Conservation (phyloP, 2,113 vertebrate species). For the Eulacestoma nigropectus region DNA sequence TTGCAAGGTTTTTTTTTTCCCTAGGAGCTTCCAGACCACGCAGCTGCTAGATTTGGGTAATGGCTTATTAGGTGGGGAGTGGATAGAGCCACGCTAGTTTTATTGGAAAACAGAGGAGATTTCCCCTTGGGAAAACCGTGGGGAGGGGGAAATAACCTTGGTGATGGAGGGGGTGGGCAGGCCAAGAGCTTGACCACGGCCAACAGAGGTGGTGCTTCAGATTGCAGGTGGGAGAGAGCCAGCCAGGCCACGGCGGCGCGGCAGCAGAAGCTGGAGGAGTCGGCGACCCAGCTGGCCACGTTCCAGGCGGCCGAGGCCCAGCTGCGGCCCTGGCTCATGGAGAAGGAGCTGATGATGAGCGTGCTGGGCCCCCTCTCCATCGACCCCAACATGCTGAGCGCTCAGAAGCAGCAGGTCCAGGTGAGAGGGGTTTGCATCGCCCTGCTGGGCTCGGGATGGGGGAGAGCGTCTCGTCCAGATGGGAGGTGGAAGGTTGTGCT, state of each 20-base stretch:
- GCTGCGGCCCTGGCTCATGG: conserved; percentile 90
- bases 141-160: background rate
- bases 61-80: background rate
- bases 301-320: conserved; percentile 87
- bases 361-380: conserved; percentile 95
- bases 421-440: conserved; percentile 36
- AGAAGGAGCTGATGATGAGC: conserved; percentile 99
- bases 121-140: rapidly evolving
- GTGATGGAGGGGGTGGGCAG: background rate
- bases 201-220: conserved; percentile 64
- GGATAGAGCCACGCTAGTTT: background rate
- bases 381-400: conserved; percentile 96
- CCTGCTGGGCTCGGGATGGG: rapidly evolving
- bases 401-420: conserved; percentile 97
- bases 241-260: conserved; percentile 82
- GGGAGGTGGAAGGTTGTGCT: background rate
- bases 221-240: conserved; percentile 85
- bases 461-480: rapidly evolving
- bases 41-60: background rate
- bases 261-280: conserved; percentile 90
- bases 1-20: background rate
- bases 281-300: conserved; percentile 84
- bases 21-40: background rate
- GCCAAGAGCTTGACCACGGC: rapidly evolving
- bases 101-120: background rate